phyloP scores from a whole-genome alignment of 2,113 vertebrate genomes.

The Nesospiza acunhae region DNA sequence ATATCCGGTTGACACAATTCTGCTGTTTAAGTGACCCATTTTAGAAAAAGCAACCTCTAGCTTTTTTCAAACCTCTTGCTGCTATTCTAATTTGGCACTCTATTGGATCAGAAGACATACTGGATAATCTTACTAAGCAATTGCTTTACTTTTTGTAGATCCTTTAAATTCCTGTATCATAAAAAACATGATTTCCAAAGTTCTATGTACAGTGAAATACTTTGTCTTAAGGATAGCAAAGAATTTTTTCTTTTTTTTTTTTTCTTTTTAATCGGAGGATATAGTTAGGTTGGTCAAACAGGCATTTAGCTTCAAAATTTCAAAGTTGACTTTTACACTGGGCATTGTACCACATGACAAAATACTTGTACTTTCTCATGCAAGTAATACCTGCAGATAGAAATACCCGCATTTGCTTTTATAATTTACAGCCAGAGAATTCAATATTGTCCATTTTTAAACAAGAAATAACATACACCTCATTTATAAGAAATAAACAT shows the following conservation, averaged over 20 bases:
- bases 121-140: background rate
- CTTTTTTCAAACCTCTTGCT: background rate
- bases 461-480: background rate
- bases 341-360: background rate
- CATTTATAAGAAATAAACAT: background rate
- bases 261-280: fast-evolving
- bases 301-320: background rate
- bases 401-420: background rate
- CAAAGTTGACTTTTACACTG: background rate
- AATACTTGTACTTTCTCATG: background rate
- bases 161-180: background rate
- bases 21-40: background rate
- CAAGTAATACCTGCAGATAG: too few species aligned
- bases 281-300: background rate
- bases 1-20: background rate
- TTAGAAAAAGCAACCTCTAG: background rate
- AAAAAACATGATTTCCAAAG: background rate
- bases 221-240: background rate
- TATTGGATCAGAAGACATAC: background rate
- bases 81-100: background rate
- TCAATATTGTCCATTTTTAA: background rate
- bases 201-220: background rate
- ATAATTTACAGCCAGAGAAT: background rate
- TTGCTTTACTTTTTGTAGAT: background rate
- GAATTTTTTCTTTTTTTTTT: background rate